Evolutionary conservation across 2,797 vertebrate species (phyloP), one percentile per base, ranked within the genome.

Genomic region (Sternarchorhynchus goeldii): DNA sequence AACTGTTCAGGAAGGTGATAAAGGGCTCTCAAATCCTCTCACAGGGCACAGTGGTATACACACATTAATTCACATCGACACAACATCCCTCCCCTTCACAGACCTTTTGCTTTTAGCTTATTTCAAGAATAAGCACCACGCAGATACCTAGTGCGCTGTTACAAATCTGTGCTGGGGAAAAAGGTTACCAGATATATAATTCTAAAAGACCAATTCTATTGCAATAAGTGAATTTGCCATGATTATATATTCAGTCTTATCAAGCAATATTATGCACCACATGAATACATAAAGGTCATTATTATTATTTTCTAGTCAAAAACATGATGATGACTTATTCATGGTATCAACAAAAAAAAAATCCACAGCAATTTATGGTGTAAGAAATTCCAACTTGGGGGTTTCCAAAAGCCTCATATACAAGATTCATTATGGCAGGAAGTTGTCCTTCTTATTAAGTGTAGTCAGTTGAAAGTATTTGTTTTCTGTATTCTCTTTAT

Each of bases 1-100:
- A 94, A 94, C 93, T 93, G 94, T 88, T 94, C 90, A 88, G 93
- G 92, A 92, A 95, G 94, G 95, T 96, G 95, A 96, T 96, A 93
- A 93, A 96, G 94, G 92, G 91, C 93, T 94, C 93, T 93, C 90
- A 94, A 94, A 94, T 94, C 92, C 84, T 91, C 89, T 89, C 88
- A 75, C 87, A 85, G 87, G 85, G 81, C 77, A 82, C 76, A 81
- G 82, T 62, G 18, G 67, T 75, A 86, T 82, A 88, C 87, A 82
- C 81, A 66, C 81, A 82, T 88, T 82, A 78, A 89, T 89, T 89
- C 76, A 88, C 70, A 39, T 87, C 83, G 81, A 91, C 60, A 82
- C 86, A 88, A 89, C 84, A 87, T 87, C 88, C 87, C 81, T 88
- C 88, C 88, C 86, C 81, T 84, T 56, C 39, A 55, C 39, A 77